Evolutionary conservation across 1,140 invertebrate species (phyloP).

Genomic region (Macrobrachium rosenbergii): DNA sequence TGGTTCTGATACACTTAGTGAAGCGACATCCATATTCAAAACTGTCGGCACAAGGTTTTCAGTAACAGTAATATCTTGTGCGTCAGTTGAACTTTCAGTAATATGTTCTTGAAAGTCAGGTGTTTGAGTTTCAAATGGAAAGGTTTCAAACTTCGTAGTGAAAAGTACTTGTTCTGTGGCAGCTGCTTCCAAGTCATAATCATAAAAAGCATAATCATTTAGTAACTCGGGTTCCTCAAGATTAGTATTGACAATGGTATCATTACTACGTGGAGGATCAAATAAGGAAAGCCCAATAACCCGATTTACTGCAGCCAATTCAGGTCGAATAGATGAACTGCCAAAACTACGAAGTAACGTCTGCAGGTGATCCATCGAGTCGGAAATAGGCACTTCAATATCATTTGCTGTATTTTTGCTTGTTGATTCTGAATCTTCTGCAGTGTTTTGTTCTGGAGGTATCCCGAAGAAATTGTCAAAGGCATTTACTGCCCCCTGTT

Average conservation of each 20-base stretch:
- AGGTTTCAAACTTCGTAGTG: conserved; percentile 24
- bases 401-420: background rate
- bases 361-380: conserved; percentile 40
- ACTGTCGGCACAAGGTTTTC: conserved; percentile 30
- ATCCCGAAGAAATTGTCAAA: conserved; percentile 17
- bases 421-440: background rate
- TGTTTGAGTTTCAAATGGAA: background rate
- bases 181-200: conserved; percentile 42
- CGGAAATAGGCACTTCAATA: conserved; percentile 30
- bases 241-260: background rate
- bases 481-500: background rate
- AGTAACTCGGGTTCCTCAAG: conserved; percentile 19
- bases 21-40: conserved; percentile 29
- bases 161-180: conserved; percentile 39
- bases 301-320: conserved; percentile 45
- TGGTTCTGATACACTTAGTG: conserved; percentile 37
- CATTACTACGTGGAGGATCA: background rate
- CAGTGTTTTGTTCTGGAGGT: background rate
- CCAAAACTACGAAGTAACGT: conserved; percentile 29
- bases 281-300: conserved; percentile 38
- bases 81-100: background rate
- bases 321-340: conserved; percentile 38
- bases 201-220: background rate
- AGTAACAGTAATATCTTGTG: background rate
- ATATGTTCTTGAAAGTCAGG: background rate